Evolutionary conservation across 64 coral and sea anemone genomes (phyloP).

Genomic region (Astreopora myriophthalma): DNA sequence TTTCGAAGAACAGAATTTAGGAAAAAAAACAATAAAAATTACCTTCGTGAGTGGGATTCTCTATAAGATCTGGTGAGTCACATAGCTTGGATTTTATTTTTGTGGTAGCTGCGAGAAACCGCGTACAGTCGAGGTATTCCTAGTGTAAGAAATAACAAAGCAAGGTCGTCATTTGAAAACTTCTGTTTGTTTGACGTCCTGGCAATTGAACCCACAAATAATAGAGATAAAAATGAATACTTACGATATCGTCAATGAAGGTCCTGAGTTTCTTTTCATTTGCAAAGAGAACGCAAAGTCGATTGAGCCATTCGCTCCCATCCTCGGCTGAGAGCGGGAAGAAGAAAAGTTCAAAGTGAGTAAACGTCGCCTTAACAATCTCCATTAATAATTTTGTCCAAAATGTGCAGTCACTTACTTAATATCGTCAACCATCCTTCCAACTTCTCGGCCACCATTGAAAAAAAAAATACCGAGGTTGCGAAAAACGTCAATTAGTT

Average conservation of each 20-base stretch:
- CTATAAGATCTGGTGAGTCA: constrained; percentile 6
- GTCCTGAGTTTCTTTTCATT: constrained; percentile 43
- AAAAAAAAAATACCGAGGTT: neutral
- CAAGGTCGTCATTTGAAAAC: constrained; percentile 6
- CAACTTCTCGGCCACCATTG: constrained; percentile 21
- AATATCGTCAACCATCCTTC: constrained; percentile 42
- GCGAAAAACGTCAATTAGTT: neutral
- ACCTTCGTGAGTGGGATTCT: constrained; percentile 44
- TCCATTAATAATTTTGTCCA: neutral
- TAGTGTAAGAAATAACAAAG: neutral
- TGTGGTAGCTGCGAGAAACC: constrained; percentile 19
- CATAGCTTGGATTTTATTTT: constrained; percentile 31
- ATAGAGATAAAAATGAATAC: neutral
- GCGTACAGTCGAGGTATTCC: constrained; percentile 17
- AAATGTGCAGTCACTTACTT: constrained; percentile 20
- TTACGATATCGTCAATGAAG: constrained; percentile 22
- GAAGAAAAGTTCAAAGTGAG: neutral
- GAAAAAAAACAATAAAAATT: neutral
- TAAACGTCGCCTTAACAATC: neutral
- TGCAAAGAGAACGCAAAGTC: constrained; percentile 31
- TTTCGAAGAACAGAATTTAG: neutral
- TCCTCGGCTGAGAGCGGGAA: constrained; percentile 1
- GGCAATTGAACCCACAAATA: neutral
- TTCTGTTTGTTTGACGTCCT: neutral
- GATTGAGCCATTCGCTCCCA: constrained; percentile 27